These are phyloP conservation scores for Diachasma alloeum DNA, from an alignment of 1,140 invertebrate species.

Conservation along the genomic window DNA sequence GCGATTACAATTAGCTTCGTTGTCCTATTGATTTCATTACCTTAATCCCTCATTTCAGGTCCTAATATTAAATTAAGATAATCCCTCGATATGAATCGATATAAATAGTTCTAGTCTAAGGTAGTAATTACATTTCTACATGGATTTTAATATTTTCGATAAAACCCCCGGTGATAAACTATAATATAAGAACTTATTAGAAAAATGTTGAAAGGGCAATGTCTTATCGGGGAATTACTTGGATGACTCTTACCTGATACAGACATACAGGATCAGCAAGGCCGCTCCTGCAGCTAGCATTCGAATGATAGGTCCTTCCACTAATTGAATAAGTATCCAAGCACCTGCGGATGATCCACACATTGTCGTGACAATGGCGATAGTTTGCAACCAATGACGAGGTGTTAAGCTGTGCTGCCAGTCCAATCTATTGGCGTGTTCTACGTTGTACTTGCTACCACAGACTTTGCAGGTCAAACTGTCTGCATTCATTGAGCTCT, in stretches of 20 bases:
- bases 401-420: slow-evolving; percentile 84
- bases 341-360: slow-evolving; percentile 77
- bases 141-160: too few relatives aligned
- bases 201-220: too few relatives aligned
- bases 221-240: too few relatives aligned
- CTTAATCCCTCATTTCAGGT: too few relatives aligned
- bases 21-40: too few relatives aligned
- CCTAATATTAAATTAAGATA: too few relatives aligned
- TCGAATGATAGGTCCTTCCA: slow-evolving; percentile 78
- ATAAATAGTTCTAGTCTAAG: too few relatives aligned
- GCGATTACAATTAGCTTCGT: too few relatives aligned
- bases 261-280: slow-evolving; percentile 83
- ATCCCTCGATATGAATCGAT: too few relatives aligned
- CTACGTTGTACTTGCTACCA: slow-evolving; percentile 77
- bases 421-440: slow-evolving; percentile 76
- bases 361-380: slow-evolving; percentile 73
- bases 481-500: slow-evolving; percentile 74
- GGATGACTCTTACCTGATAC: slow-evolving; percentile 72
- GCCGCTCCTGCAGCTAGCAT: slow-evolving; percentile 83
- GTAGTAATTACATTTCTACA: too few relatives aligned
- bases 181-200: too few relatives aligned
- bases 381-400: slow-evolving; percentile 81
- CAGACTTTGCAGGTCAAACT: slow-evolving; percentile 83
- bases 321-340: slow-evolving; percentile 85
- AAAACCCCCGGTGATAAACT: too few relatives aligned